Base-by-base conservation (phyloP, 1,140 invertebrate genomes). In the Eurosta solidaginis region DNA sequence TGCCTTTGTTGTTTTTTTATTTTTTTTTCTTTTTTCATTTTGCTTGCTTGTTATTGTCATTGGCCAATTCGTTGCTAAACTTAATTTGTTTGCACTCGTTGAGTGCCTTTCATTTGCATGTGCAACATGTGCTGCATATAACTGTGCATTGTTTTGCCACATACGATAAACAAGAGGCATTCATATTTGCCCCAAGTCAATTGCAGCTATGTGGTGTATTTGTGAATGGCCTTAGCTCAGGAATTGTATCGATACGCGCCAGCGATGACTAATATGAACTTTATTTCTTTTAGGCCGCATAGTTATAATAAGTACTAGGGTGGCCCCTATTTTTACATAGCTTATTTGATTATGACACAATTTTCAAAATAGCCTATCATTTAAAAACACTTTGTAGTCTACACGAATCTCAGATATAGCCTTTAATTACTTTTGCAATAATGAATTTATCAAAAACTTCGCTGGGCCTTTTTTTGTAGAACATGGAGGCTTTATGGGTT, bases 181-280 rank as follows among this genome's bases (percentile, higher is more conserved):
- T 68, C 59, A 40, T 33, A 68, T 68, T 68, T 68, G 59, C 59
- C 59, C 59, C 59, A 40, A 68, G 59, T 14, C 59, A 68, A 68
- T 40, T 40, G n/a, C n/a, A n/a, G n/a, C n/a, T n/a, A n/a, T n/a
- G 59, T 36, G 27, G 36, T 68, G 59, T 20, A n/a, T 5, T 68
- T 68, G 29, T 1, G 3, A 40, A 22, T 40, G 40, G 1, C 4
- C 4, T 20, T 40, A 68, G 59, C n/a, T 54, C 27, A 29, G 27
- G n/a, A 47, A 47, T 47, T 68, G 59, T 33, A 42, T 22, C 33
- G 33, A 20, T 68, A 68, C 27, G 54, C 29, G 29, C 54, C 33
- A n/a, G 5, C 59, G 29, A 68, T 68, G 59, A 68, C 59, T 68
- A 68, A 68, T 68, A 33, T 33, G 12, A 68, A 68, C 14, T 68